Evolutionary conservation across 2,797 vertebrate genomes (phyloP), one percentile per base, ranked within the genome.

Genomic region (Scolopax rusticola): DNA sequence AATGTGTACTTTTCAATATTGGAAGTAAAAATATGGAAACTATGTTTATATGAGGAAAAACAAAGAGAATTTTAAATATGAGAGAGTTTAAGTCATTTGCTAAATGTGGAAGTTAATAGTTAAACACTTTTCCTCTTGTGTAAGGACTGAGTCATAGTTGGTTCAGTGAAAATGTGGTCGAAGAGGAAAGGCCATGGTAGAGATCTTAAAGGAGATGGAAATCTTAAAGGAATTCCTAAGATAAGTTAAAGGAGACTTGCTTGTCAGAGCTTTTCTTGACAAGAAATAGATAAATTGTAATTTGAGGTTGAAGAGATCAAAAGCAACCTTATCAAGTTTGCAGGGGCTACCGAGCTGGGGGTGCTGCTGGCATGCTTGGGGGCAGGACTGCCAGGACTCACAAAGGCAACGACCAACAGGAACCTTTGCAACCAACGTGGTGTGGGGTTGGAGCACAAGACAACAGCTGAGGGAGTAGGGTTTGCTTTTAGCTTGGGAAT

Each of bases 351-450:
- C 12, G 17, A 6, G 32, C 17, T 36, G 36, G 33, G 2, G 4
- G 4, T 36, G 33, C 23, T 24, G 40, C 32, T 38, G 50, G 30
- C 4, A 1, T 4, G 20, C 65, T 27, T 1, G 0, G 56, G 47
- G 25, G 30, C 51, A 56, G n/a, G 45, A 18, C 21, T n/a, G 32
- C 17, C 6, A 2, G 51, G 28, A 54, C 28, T 54, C 15, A 9
- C 40, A 4, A 36, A 65, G 57, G 28, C 32, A 50, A 45, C 6
- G 32, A 27, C 8, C 59, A 24, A 23, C 7, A 21, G n/a, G 11
- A 84, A 14, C n/a, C 8, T 60, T 38, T 47, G 54, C n/a, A 32
- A 10, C 18, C 23, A 8, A 1, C 2, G 1, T 8, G 27, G 5
- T 14, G 18, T 1, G 1, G 60, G 7, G 1, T 3, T 57, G 57